A percentile compares a stretch with the other conserved stretches of the same genome.
Conservation (phyloP, 1,140 invertebrate genomes). For the Bombus fervidus region DNA sequence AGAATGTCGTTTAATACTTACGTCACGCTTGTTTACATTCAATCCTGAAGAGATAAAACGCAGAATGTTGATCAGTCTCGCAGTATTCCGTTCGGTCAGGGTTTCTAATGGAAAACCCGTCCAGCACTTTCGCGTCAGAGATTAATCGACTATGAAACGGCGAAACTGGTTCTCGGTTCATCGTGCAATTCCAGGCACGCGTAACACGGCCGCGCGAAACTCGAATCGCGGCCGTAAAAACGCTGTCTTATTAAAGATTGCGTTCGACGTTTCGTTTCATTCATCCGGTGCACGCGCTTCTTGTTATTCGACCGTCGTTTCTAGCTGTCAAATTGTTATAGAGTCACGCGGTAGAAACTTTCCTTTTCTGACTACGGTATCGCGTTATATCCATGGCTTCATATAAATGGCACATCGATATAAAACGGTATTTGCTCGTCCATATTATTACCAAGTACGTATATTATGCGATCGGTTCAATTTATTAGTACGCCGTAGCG, state of each 20-base stretch:
- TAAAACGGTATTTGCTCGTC: no score
- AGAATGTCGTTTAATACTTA: constrained; percentile 18
- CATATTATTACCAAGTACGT: no score
- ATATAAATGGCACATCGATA: no score
- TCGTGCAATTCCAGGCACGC: constrained; percentile 25
- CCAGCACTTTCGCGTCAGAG: neutral
- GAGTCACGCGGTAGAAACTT: no score
- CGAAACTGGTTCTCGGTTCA: constrained; percentile 31
- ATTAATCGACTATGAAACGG: constrained; percentile 25
- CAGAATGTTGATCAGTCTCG: neutral
- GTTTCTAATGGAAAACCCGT: constrained; percentile 6
- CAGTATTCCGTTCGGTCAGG: neutral
- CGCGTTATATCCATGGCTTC: no score
- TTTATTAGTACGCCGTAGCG: no score
- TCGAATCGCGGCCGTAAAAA: neutral
- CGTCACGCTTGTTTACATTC: constrained; percentile 30
- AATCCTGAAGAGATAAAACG: neutral
- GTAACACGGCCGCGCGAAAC: neutral
- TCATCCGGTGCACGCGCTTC: neutral
- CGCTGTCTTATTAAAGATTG: neutral
- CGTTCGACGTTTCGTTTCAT: neutral
- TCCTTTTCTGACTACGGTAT: no score
- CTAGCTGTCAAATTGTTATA: no score
- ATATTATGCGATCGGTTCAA: no score
- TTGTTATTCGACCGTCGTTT: neutral